These are phyloP conservation scores for Lagorchestes hirsutus DNA, from an alignment of 2,797 vertebrate species.

Conservation along the genomic window DNA sequence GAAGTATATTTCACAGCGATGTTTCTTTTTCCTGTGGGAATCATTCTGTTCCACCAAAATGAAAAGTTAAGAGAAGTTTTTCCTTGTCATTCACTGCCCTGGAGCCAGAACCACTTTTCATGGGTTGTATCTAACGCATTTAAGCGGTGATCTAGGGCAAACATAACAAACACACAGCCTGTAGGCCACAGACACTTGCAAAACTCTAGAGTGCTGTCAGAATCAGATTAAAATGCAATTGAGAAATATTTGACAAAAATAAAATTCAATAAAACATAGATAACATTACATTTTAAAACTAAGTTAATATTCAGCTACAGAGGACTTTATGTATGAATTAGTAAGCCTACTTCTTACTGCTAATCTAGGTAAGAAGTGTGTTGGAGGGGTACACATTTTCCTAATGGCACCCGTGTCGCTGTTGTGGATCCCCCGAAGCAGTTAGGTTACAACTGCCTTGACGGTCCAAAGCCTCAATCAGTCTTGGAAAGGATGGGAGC, in stretches of 20 bases:
- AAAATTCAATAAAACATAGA: background rate
- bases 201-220: background rate
- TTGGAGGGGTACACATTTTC: too few species aligned
- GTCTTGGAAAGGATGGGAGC: too few species aligned
- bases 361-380: too few species aligned
- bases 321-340: background rate
- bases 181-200: background rate
- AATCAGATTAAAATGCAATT: background rate
- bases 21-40: background rate
- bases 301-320: background rate
- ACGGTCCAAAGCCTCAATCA: too few species aligned
- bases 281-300: background rate
- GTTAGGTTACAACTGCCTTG: too few species aligned
- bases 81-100: background rate
- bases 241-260: background rate
- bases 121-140: background rate
- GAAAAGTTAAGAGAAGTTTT: background rate
- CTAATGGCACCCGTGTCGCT: too few species aligned
- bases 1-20: background rate
- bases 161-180: background rate
- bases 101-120: background rate
- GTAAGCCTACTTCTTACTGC: too few species aligned
- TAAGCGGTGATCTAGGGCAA: background rate
- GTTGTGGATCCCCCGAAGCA: too few species aligned
- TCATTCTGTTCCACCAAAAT: background rate